phyloP scores from a whole-genome alignment of 2,888 invertebrate species.

The Lithophane semibrunnea region DNA sequence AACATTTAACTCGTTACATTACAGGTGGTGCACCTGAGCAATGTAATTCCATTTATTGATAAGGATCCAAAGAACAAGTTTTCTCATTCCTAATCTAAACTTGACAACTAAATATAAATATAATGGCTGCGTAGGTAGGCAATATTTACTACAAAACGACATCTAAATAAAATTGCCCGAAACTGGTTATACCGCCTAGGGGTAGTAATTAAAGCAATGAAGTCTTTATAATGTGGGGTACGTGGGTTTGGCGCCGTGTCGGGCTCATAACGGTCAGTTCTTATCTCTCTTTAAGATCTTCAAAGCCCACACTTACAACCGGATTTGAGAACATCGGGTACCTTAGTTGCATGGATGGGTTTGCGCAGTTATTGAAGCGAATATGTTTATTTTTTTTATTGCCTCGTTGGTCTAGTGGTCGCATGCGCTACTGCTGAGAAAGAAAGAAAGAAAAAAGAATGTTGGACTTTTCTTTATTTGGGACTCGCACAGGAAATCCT shows the following conservation, averaged over 20 bases:
- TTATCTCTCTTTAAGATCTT: slow-evolving; percentile 53
- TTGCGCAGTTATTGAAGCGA: slow-evolving; percentile 9
- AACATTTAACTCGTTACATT: too few relatives aligned
- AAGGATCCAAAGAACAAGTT: slow-evolving; percentile 14
- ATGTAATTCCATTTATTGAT: slow-evolving; percentile 33
- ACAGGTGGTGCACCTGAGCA: not conserved
- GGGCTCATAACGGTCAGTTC: slow-evolving; percentile 48
- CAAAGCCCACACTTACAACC: slow-evolving; percentile 43
- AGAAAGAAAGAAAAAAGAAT: too few relatives aligned
- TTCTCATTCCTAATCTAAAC: slow-evolving; percentile 23
- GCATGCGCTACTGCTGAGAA: not conserved
- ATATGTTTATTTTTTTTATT: not conserved
- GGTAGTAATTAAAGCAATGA: slow-evolving; percentile 73
- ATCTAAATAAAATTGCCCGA: slow-evolving; percentile 44
- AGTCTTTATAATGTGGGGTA: slow-evolving; percentile 69
- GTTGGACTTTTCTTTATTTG: too few relatives aligned
- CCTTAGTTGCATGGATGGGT: slow-evolving; percentile 8
- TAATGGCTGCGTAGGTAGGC: slow-evolving; percentile 45
- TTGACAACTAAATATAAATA: slow-evolving; percentile 16
- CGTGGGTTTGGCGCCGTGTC: slow-evolving; percentile 66
- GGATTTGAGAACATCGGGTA: slow-evolving; percentile 33
- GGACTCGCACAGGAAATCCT: too few relatives aligned
- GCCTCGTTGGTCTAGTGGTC: not conserved
- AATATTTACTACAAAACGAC: slow-evolving; percentile 36
- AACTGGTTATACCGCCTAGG: slow-evolving; percentile 58